Conservation (phyloP, 2,113 vertebrate species). For the Oryzias celebensis region DNA sequence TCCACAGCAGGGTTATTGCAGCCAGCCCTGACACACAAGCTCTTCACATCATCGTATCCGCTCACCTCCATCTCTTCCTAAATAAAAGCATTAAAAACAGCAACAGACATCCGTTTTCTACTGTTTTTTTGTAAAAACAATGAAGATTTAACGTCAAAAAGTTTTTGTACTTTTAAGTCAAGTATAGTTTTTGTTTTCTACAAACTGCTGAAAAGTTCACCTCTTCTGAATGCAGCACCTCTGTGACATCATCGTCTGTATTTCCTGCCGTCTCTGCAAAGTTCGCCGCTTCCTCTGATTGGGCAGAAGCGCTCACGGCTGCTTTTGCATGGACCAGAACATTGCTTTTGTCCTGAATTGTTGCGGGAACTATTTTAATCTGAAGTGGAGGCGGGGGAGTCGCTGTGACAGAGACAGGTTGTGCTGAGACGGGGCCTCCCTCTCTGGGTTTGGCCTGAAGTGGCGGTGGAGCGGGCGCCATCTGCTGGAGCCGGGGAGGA, state of each 20-base stretch:
- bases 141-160: neutral
- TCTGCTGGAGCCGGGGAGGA: slow-evolving; percentile 75
- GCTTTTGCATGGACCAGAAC: slow-evolving; percentile 49
- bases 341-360: slow-evolving; percentile 75
- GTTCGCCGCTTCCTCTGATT: slow-evolving; percentile 65
- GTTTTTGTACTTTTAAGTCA: neutral
- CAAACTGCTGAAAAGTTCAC: slow-evolving; percentile 23
- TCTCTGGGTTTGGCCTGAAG: slow-evolving; percentile 78
- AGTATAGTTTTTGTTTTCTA: neutral
- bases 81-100: neutral
- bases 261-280: slow-evolving; percentile 51
- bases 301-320: slow-evolving; percentile 29
- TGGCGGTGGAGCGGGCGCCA: slow-evolving; percentile 75
- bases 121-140: neutral
- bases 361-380: slow-evolving; percentile 83
- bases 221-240: slow-evolving; percentile 69
- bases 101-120: neutral
- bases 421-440: slow-evolving; percentile 30
- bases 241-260: slow-evolving; percentile 60
- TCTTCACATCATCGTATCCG: slow-evolving; percentile 60
- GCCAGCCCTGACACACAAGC: slow-evolving; percentile 83
- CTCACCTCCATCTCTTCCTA: slow-evolving; percentile 85
- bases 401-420: slow-evolving; percentile 39
- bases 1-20: slow-evolving; percentile 86
- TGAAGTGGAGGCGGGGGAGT: slow-evolving; percentile 84